A percentile compares a stretch with the other conserved stretches of the same genome.
These are phyloP conservation scores for Sminthopsis crassicaudata DNA, from an alignment of 2,113 vertebrate species.

Conservation along the genomic window DNA sequence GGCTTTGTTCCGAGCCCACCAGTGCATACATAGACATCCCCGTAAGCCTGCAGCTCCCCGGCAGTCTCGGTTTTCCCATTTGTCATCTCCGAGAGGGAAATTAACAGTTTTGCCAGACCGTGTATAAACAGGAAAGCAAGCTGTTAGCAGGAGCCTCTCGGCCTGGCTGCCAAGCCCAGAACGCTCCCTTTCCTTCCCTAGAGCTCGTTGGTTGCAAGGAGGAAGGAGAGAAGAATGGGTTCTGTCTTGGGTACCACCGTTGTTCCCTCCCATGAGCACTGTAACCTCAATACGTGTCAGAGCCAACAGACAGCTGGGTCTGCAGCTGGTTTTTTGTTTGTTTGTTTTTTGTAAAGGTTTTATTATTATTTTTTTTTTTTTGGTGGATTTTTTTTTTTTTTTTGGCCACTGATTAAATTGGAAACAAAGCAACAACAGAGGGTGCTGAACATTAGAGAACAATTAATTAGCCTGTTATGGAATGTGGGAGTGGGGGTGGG, in stretches of 20 bases:
- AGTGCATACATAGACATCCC: slow-evolving; percentile 40
- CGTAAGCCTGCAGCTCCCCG: slow-evolving; percentile 48
- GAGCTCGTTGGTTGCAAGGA: slow-evolving; percentile 54
- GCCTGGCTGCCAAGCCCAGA: slow-evolving; percentile 59
- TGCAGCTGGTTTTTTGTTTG: slow-evolving; percentile 71
- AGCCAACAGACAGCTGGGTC: slow-evolving; percentile 58
- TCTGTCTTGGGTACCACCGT: slow-evolving; percentile 24
- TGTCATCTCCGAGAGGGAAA: slow-evolving; percentile 69
- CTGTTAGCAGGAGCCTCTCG: slow-evolving; percentile 71
- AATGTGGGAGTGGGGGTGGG: slow-evolving; percentile 48
- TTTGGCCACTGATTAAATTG: slow-evolving; percentile 59
- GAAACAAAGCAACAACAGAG: slow-evolving; percentile 62
- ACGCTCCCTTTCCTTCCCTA: slow-evolving; percentile 56
- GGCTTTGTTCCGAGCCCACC: slow-evolving; percentile 37
- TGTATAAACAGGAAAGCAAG: slow-evolving; percentile 74
- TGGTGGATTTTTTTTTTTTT: slow-evolving; percentile 37
- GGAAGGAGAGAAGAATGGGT: slow-evolving; percentile 43
- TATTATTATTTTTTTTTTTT: slow-evolving; percentile 6
- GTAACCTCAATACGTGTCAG: slow-evolving; percentile 17
- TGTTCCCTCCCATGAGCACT: slow-evolving; percentile 48
- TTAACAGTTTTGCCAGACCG: slow-evolving; percentile 73
- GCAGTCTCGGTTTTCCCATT: slow-evolving; percentile 60
- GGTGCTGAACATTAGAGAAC: slow-evolving; percentile 57
- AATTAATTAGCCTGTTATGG: slow-evolving; percentile 60
- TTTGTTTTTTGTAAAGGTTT: slow-evolving; percentile 41